Evolutionary conservation across 2,888 invertebrate genomes (phyloP).

Genomic region (Latrodectus elegans): DNA sequence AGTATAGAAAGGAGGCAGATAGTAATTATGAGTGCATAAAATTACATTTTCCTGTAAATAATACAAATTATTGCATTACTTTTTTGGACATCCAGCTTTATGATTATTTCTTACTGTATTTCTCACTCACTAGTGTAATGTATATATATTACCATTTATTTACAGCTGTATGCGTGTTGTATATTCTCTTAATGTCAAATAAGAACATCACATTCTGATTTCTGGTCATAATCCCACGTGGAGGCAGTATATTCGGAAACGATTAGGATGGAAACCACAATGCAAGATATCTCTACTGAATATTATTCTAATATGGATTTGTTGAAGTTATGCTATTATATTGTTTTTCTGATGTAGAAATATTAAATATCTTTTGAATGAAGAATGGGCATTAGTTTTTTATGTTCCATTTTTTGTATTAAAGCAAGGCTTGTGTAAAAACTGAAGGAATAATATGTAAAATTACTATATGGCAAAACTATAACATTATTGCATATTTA

Average conservation of each 20-base stretch:
- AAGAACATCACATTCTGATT: background rate
- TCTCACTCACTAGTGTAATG: background rate
- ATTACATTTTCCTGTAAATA: background rate
- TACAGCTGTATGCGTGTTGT: background rate
- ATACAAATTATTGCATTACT: constrained; percentile 9
- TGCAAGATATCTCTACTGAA: constrained; percentile 49
- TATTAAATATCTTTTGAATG: too few species aligned
- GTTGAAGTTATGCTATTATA: too few species aligned
- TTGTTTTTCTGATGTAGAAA: background rate
- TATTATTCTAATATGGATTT: too few species aligned
- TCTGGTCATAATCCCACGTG: background rate
- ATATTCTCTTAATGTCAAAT: background rate
- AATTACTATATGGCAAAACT: too few species aligned
- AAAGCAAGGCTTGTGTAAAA: too few species aligned
- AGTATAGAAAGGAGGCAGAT: background rate
- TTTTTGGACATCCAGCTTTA: background rate
- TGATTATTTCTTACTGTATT: background rate
- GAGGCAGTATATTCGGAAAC: constrained; percentile 30
- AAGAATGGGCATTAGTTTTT: too few species aligned
- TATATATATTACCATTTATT: background rate
- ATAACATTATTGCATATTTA: too few species aligned
- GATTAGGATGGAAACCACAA: constrained; percentile 56
- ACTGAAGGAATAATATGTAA: too few species aligned
- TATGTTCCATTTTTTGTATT: too few species aligned
- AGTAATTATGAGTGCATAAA: background rate